Evolutionary conservation across 2,888 invertebrate genomes (phyloP), one percentile per base, ranked within the genome.

Genomic region (Lasioglossum villosulum): DNA sequence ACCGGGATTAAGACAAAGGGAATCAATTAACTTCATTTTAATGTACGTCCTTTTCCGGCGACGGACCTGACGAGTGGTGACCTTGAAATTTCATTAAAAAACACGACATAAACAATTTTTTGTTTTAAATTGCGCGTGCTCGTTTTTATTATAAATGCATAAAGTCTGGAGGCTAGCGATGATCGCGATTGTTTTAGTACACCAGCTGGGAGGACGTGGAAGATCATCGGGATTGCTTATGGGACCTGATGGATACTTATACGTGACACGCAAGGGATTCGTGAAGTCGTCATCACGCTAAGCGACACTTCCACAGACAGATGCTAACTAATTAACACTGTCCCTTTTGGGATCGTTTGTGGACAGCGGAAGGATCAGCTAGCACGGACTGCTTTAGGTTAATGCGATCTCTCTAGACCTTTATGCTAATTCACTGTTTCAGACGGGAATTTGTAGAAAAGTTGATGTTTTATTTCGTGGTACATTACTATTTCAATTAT

Each of bases 271-370:
- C 27, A 27, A 30, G 30, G 59, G 30, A 63, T 27, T 63, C 59
- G 27, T 6, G 59, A 59, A 14, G 59, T 27, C 59, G 59, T 63
- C 30, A 16, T 16, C 5, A 12, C 12, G 59, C 59, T 63, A 63
- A 80, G 82, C 73, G 73, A 66, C 56, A 72, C 79, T 45, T 83
- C 80, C 86, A 81, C 70, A 23, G 79, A 27, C 48, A 16, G 71
- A 77, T 72, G 0, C 66, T 66, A 30, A 66, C 59, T 45, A 63
- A 23, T 45, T 45, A 48, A 39, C 30, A 2, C 2, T 63, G 48
- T 45, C 56, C 59, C 63, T 30, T 63, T 48, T 66, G 66, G 30
- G 30, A 76, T 42, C 48, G 59, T 63, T 63, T 27, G 59, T 16
- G 59, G 59, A 63, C 59, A 63, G 59, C 27, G 30, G 30, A 30